phyloP scores from a whole-genome alignment of 2,797 vertebrate species.

The Helarctos malayanus region DNA sequence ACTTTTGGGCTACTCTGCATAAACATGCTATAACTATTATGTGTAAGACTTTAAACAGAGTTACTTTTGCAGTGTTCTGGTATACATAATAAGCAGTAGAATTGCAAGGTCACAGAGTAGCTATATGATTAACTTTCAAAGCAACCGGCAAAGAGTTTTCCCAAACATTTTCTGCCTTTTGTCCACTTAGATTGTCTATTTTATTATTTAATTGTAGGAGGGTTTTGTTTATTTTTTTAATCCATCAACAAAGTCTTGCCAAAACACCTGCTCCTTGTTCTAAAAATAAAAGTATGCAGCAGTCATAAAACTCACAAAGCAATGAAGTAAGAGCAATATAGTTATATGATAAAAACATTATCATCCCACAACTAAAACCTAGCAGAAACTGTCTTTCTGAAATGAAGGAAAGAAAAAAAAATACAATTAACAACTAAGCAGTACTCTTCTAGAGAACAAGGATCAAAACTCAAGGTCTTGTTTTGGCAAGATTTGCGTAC shows the following conservation, averaged over 20 bases:
- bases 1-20: constrained; percentile 14
- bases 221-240: not conserved
- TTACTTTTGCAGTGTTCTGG: not conserved
- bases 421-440: not conserved
- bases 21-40: not conserved
- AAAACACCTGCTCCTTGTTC: not conserved
- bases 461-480: not conserved
- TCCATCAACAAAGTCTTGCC: not conserved
- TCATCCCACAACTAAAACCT: not conserved
- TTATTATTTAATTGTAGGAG: not conserved
- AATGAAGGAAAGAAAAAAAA: not conserved
- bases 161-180: not conserved
- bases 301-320: not conserved
- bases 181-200: not conserved
- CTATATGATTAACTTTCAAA: not conserved
- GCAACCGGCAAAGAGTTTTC: not conserved
- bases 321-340: not conserved
- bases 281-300: not conserved
- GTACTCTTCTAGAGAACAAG: not conserved
- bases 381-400: not conserved
- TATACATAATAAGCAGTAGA: not conserved
- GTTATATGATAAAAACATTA: not conserved
- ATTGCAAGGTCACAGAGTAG: not conserved
- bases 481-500: not conserved
- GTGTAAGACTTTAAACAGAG: not conserved